Base-by-base conservation (phyloP, 2,888 invertebrate species). In the Trisateles emortualis region DNA sequence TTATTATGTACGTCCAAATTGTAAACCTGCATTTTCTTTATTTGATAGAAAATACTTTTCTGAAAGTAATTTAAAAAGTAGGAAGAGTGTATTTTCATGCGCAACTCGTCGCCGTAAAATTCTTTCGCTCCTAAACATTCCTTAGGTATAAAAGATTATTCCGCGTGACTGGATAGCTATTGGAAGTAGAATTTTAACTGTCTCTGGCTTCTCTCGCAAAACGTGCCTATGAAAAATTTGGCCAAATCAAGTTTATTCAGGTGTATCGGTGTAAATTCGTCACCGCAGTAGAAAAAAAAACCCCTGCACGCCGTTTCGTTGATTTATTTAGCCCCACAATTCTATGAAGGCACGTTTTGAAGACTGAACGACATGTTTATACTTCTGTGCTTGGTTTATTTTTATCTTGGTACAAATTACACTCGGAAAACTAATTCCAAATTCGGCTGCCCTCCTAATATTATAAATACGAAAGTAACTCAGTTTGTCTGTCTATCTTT, bases 11-110 rank as follows among this genome's bases (percentile, higher is more conserved):
- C 16, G 6, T 49, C 59, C 65, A 68, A 74, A 76, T 72, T 72
- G 60, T 65, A 70, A 73, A 68, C 68, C 59, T 74, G 71, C 74
- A 72, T 71, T 72, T 72, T 66, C 59, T 56, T 62, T 61, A 69
- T 67, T 62, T 65, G 52, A 73, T 68, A 56, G 60, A 55, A 76
- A 78, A 76, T 72, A 61, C 65, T 71, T 74, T 72, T 59, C 43
- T 52, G 38, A 52, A 55, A 68, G 64, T 71, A 60, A 66, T 74
- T 69, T 74, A 63, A 59, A 64, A 59, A 64, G 56, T 49, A 45
- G 40, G 45, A 44, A 61, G 63, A 62, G 48, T 58, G 41, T 58
- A 73, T 73, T 74, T 71, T 67, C 57, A 69, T 72, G 64, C 60
- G 71, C 64, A 75, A 68, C 58, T 67, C 54, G 54, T 66, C 53